Conservation (phyloP, 2,113 vertebrate species). For the Urocynchramus pylzowi region DNA sequence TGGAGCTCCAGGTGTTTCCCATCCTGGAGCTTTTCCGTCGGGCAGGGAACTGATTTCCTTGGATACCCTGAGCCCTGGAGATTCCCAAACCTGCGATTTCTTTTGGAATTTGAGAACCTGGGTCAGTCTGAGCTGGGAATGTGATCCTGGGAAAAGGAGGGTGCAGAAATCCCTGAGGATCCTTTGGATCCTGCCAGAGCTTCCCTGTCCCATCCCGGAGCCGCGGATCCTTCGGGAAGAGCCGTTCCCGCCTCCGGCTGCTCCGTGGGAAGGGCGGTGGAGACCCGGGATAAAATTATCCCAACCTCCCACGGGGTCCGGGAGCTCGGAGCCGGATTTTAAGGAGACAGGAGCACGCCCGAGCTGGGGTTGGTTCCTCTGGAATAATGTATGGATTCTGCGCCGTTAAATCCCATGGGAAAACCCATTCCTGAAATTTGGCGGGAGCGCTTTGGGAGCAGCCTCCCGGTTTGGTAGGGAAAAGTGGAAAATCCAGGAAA, state of each 20-base stretch:
- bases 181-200: not conserved
- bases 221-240: not conserved
- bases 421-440: not conserved
- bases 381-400: not conserved
- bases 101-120: not conserved
- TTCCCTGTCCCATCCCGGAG: rapidly evolving
- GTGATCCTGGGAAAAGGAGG: not conserved
- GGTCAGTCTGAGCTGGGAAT: not conserved
- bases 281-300: constrained; percentile 9
- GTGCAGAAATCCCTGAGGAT: not conserved
- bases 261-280: not conserved
- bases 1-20: not conserved
- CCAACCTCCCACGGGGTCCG: not conserved
- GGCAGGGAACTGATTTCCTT: not conserved
- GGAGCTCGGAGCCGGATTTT: not conserved
- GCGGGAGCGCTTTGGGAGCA: not conserved
- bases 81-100: not conserved
- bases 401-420: rapidly evolving
- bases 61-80: not conserved
- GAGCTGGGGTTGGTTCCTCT: not conserved
- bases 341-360: not conserved
- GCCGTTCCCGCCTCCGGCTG: not conserved
- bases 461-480: not conserved
- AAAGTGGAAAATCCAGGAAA: not conserved
- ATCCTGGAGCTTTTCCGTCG: not conserved